Conservation (phyloP, 2,888 invertebrate species). For the Escarpia spicata region DNA sequence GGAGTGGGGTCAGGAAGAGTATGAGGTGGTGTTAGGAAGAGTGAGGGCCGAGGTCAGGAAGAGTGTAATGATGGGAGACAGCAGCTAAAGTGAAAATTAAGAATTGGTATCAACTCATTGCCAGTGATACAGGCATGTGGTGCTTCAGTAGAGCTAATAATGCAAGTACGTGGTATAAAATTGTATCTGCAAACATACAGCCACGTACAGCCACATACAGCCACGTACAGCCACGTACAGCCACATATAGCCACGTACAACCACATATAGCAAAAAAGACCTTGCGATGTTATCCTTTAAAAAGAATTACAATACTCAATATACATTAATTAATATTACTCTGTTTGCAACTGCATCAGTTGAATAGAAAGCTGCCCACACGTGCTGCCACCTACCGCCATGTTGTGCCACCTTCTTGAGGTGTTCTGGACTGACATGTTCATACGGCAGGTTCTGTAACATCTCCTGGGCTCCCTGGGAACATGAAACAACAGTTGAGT, state of each 20-base stretch:
- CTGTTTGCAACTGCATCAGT: neutral
- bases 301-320: neutral
- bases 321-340: neutral
- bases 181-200: neutral
- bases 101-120: neutral
- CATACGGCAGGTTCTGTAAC: conserved; percentile 95
- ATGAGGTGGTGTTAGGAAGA: no score
- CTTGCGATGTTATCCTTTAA: neutral
- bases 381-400: conserved; percentile 78
- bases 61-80: neutral
- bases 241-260: no score
- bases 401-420: conserved; percentile 94
- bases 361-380: neutral
- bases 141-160: conserved; percentile 1
- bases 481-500: neutral
- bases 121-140: neutral
- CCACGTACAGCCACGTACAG: neutral
- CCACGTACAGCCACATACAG: neutral
- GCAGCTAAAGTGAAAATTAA: conserved; percentile 7
- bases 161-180: neutral
- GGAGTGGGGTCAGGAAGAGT: no score
- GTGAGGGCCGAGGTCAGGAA: no score
- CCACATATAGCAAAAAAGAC: neutral
- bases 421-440: conserved; percentile 96
- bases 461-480: conserved; percentile 73